Evolutionary conservation across 2,888 invertebrate species (phyloP).

Genomic region (Chrysolina americana): DNA sequence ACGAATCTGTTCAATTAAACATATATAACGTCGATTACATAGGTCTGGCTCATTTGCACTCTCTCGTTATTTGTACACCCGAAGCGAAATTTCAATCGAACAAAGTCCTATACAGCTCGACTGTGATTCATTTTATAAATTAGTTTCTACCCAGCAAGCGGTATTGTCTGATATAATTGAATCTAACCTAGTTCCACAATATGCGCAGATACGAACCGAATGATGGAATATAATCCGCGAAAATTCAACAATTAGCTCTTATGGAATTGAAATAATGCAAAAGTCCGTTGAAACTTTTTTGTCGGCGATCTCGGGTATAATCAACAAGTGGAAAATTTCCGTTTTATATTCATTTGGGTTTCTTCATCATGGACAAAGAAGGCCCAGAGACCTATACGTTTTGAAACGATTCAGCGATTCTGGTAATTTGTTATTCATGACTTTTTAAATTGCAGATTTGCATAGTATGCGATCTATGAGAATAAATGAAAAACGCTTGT

Average conservation of each 20-base stretch:
- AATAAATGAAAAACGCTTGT: too few species aligned
- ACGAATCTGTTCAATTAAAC: too few species aligned
- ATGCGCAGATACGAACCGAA: too few species aligned
- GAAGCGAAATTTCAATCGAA: too few species aligned
- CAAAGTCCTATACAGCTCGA: too few species aligned
- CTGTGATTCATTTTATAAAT: too few species aligned
- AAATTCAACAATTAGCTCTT: neutral
- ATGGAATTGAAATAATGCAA: neutral
- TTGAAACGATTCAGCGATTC: neutral
- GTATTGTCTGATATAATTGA: neutral
- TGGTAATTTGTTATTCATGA: neutral
- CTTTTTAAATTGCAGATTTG: neutral
- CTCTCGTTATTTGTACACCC: too few species aligned
- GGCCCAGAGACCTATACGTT: too few species aligned
- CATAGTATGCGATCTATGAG: too few species aligned
- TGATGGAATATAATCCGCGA: neutral
- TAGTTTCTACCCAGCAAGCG: too few species aligned
- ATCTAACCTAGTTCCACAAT: neutral
- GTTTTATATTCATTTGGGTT: neutral
- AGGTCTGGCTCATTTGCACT: too few species aligned
- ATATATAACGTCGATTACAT: too few species aligned
- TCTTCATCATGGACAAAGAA: neutral
- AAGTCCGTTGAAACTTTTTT: neutral
- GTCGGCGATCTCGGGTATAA: neutral
- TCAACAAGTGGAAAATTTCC: neutral